Base-by-base conservation (phyloP, 2,888 invertebrate species). In the Agrilus cyanescens region DNA sequence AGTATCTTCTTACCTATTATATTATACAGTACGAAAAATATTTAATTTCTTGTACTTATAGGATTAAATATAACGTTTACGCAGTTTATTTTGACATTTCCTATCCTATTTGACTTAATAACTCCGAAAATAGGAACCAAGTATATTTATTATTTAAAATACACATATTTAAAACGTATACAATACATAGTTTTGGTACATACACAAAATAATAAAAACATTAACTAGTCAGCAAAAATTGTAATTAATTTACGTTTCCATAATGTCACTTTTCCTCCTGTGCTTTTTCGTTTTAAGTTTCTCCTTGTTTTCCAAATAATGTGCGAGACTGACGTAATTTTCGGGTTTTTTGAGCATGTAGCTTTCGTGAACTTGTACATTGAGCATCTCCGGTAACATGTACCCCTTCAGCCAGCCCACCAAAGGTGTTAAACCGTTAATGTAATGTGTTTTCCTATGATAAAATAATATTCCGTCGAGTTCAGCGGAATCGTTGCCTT, bases 391-490 rank as follows among this genome's bases (percentile, higher is more conserved):
- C 1, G 80, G 76, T 7, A 94, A 59, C 94, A 95, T 94, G 60
- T 75, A 91, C 0, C 86, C 77, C 59, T 83, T 90, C 2, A 97
- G 69, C 96, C 96, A 97, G 2, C 85, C 83, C 2, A 95, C 90
- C 7, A 97, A 67, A 0, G 96, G 94, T 0, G 91, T 89, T 38
- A 74, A 66, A 2, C 89, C 90, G 38, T 50, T 49, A n/a, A 48
- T 50, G 50, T 97, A 97, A 53, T 80, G 79, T 0, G 82, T 78
- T 47, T 78, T 72, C 54, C 82, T 84, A 65, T 96, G 93, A 65
- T 86, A 97, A 67, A 97, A 96, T 41, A 96, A 68, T 31, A 94
- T 62, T 0, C 97, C 97, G 65, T 96, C 96, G 40, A 93, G 62
- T 38, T 63, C 51, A 0, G 80, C 70, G 7, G 46, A 46, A 45